Percentiles rank a stretch among this genome's conserved stretches.
These are phyloP conservation scores for Laticauda laticaudata DNA, from an alignment of 2,113 vertebrate species.

Conservation along the genomic window DNA sequence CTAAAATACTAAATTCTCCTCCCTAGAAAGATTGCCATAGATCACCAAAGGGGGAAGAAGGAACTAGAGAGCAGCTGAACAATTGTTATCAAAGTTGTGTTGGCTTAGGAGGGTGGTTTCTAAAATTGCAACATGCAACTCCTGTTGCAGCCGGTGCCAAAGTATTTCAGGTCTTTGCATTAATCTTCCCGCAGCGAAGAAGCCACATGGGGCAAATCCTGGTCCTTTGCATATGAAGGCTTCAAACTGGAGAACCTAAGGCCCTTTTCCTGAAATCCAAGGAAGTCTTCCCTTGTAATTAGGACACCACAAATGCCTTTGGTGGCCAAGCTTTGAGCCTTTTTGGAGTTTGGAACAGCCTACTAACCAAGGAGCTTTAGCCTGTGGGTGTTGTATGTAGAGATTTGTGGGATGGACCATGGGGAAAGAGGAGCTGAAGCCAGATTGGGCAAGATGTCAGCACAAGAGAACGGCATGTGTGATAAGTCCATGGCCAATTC, in stretches of 20 bases:
- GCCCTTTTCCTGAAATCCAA: background rate
- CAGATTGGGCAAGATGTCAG: background rate
- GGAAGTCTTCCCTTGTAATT: background rate
- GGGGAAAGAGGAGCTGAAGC: no score
- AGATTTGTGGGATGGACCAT: background rate
- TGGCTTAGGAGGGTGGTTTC: background rate
- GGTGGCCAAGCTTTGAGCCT: background rate
- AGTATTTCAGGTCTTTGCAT: background rate
- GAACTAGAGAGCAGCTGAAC: background rate
- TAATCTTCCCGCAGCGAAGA: background rate
- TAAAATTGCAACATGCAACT: background rate
- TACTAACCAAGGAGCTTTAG: background rate
- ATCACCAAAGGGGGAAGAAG: background rate
- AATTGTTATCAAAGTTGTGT: background rate
- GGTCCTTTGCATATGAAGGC: background rate
- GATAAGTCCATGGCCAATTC: background rate
- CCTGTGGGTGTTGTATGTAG: background rate
- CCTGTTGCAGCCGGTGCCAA: background rate
- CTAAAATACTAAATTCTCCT: accelerated
- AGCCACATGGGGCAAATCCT: background rate
- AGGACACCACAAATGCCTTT: background rate
- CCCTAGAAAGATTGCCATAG: background rate
- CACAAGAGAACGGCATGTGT: background rate
- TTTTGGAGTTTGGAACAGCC: background rate
- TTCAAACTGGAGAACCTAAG: background rate